Percentiles rank a stretch among this genome's conserved stretches.
phyloP scores from a whole-genome alignment of 2,888 invertebrate species.

The Agriopis aurantiaria region DNA sequence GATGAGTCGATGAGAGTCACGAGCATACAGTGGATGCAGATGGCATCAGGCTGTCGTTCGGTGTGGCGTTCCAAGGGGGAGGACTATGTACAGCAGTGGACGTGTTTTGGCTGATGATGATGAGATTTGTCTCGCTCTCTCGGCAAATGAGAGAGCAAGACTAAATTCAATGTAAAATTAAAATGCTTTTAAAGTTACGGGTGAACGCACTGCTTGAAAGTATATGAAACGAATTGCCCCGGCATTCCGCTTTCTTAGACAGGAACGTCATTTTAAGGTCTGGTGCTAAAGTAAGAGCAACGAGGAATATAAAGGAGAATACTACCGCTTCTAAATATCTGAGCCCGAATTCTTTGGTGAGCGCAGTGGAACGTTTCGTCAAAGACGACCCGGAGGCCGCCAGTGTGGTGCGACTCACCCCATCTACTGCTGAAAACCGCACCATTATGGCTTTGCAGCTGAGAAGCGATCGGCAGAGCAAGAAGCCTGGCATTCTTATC shows the following conservation, averaged over 20 bases:
- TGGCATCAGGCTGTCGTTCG: too few species aligned
- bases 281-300: conserved; percentile 70
- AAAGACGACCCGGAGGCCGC: conserved; percentile 65
- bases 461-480: conserved; percentile 69
- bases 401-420: conserved; percentile 56
- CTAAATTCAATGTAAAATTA: too few species aligned
- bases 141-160: too few species aligned
- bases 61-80: too few species aligned
- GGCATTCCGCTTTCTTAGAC: neutral
- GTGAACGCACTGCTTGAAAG: neutral
- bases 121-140: too few species aligned
- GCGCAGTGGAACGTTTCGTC: conserved; percentile 54
- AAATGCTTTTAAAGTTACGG: too few species aligned
- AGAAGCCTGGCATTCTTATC: conserved; percentile 77
- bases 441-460: conserved; percentile 72
- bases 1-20: neutral
- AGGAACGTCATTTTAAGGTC: conserved; percentile 61
- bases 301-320: conserved; percentile 55
- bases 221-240: neutral
- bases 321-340: conserved; percentile 60
- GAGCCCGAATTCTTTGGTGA: conserved; percentile 53
- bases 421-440: conserved; percentile 66
- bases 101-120: too few species aligned
- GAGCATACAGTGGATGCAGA: too few species aligned
- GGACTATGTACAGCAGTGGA: too few species aligned